A percentile compares a stretch with the other conserved stretches of the same genome.
These are phyloP conservation scores for Odontamblyopus rebecca DNA, from an alignment of 2,797 vertebrate genomes.

Conservation along the genomic window DNA sequence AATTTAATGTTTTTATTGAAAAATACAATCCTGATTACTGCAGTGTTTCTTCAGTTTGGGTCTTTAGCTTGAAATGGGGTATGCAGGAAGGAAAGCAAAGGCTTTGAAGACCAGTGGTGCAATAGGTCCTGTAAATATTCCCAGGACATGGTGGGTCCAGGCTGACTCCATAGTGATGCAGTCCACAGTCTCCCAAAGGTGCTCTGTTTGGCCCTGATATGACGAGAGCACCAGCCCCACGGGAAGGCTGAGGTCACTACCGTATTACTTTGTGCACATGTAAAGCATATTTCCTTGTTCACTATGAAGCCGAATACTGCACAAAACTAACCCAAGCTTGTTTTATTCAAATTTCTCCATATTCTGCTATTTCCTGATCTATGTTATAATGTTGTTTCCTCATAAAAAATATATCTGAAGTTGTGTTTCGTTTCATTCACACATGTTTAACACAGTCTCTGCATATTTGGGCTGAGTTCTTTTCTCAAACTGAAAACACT, in stretches of 20 bases:
- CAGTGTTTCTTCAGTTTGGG: no score
- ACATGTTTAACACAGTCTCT: no score
- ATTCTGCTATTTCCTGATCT: no score
- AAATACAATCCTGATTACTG: neutral
- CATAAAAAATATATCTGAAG: no score
- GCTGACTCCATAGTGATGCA: slow-evolving; percentile 29
- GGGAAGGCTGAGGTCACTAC: slow-evolving; percentile 19
- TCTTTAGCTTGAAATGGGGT: neutral
- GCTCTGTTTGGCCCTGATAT: slow-evolving; percentile 35
- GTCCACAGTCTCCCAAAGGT: slow-evolving; percentile 37
- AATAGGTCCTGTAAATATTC: slow-evolving; percentile 27
- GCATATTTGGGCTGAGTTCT: no score
- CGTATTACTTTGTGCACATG: slow-evolving; percentile 2
- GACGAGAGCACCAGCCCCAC: neutral
- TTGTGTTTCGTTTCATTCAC: no score
- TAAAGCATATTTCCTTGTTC: slow-evolving; percentile 9
- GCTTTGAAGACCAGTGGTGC: slow-evolving; percentile 6
- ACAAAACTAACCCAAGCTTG: neutral
- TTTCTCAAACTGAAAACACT: no score
- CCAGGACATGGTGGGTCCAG: slow-evolving; percentile 9
- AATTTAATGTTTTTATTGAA: neutral
- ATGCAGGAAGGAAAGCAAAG: neutral
- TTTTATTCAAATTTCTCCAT: no score
- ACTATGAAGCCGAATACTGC: neutral
- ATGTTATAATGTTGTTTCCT: no score